Evolutionary conservation across 2,888 invertebrate species (phyloP), one percentile per base, ranked within the genome.

Genomic region (Oscheius onirici): DNA sequence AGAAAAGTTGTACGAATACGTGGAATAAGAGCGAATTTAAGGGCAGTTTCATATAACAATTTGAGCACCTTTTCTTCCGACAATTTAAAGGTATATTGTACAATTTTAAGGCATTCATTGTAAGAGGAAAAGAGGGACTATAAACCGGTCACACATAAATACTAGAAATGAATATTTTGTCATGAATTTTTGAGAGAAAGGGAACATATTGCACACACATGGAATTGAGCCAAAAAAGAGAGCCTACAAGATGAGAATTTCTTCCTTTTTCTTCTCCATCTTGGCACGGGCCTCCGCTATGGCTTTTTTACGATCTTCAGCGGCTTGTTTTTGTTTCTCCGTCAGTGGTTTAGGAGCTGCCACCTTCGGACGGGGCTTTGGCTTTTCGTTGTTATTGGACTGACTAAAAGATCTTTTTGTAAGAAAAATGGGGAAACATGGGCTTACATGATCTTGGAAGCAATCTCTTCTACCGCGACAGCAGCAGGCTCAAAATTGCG

Each of bases 381-480:
- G 10, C 24, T 44, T 69, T 43, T 41, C 49, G 24, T 69, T 69
- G 41, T 69, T 69, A 43, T 69, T 60, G 26, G 11, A 13, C 24
- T 43, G 26, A 51, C 67, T 67, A 24, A 63, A 63, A 40, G n/a
- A 20, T 13, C 6, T 60, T 17, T 40, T 17, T 61, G 43, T 20
- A 20, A 17, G 3, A 22, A 20, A 17, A 52, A 17, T 17, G 3
- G 24, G 11, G 2, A 24, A 3, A 24, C 28, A 34, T 20, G n/a
- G 11, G 17, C 22, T 44, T 26, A 58, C 41, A 17, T 13, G 11
- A 20, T 40, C n/a, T 58, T 10, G 8, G 20, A 15, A n/a, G 8
- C 22, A 1, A 15, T 5, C 40, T n/a, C 22, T 15, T 58, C 58
- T 20, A 17, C 49, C 8, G 20, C 17, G 34, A 15, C n/a, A 40